Evolutionary conservation across 2,888 invertebrate genomes (phyloP), one percentile per base, ranked within the genome.

Genomic region (Stratiomys singularior): DNA sequence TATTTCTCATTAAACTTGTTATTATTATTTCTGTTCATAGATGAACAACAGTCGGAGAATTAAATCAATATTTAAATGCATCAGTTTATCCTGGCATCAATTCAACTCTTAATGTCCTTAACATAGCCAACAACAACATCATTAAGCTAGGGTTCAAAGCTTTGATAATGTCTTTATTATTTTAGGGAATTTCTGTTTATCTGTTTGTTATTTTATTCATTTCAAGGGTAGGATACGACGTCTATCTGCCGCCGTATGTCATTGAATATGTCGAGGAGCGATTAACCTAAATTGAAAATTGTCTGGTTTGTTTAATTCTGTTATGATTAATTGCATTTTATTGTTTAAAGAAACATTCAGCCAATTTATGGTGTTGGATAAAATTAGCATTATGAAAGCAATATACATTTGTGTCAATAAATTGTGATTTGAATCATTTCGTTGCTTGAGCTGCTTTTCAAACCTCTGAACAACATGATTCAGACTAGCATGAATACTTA

Each of bases 11-110:
- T 25, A 21, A 60, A 60, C 18, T 25, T 15, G 5, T 11, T 60
- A 18, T 60, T 23, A 23, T 60, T 60, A 60, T 25, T 23, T 11
- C 21, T 37, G 37, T 37, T 9, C 9, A 9, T 9, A 5, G 23
- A 60, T 15, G 15, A 25, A 23, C 13, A 60, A 60, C 25, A 25
- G 23, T 25, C 25, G 1, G n/a, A n/a, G 25, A 21, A 23, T 60
- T 60, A 25, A 60, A 60, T 60, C 21, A 60, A 60, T 60, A 60
- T 60, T 21, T 60, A 7, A 25, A 23, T 60, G 60, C 60, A 60
- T 60, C 18, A 18, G 15, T 52, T 9, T 60, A 18, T 25, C 60
- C 4, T n/a, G 25, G 60, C 21, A 60, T 23, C 15, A 13, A 60
- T 7, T 60, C 25, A 21, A 23, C 25, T 7, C 23, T 60, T 60